Evolutionary conservation across 2,888 invertebrate genomes (phyloP).

Genomic region (Ethmia dodecea): DNA sequence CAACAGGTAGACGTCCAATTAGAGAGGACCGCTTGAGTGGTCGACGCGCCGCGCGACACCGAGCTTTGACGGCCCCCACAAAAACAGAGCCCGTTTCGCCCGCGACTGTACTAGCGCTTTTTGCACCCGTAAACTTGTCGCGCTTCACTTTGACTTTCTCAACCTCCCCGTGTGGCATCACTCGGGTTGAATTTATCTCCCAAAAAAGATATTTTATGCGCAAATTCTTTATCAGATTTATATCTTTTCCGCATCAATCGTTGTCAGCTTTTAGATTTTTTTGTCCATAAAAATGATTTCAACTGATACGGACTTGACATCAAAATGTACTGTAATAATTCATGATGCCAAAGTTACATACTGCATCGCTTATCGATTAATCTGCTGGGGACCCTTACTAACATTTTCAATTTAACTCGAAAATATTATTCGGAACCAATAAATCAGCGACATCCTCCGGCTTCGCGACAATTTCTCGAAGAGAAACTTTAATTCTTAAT

Average conservation of each 20-base stretch:
- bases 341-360: slow-evolving; percentile 28
- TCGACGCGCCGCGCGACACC: slow-evolving; percentile 60
- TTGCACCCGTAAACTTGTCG: slow-evolving; percentile 53
- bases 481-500: slow-evolving; percentile 67
- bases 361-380: slow-evolving; percentile 42
- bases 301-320: slow-evolving; percentile 19
- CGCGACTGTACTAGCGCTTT: slow-evolving; percentile 57
- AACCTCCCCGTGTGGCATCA: slow-evolving; percentile 36
- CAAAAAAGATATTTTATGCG: too few relatives aligned
- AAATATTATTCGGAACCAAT: slow-evolving; percentile 49
- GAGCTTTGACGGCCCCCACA: slow-evolving; percentile 61
- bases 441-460: slow-evolving; percentile 52
- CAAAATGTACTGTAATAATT: slow-evolving; percentile 24
- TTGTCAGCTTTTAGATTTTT: slow-evolving; percentile 1
- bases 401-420: slow-evolving; percentile 55
- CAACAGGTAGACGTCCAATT: slow-evolving; percentile 77
- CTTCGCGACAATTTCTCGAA: slow-evolving; percentile 55
- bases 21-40: slow-evolving; percentile 64
- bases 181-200: too few relatives aligned
- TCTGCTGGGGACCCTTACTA: slow-evolving; percentile 42
- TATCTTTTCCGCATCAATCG: neutral
- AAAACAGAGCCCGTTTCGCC: slow-evolving; percentile 66
- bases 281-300: slow-evolving; percentile 8
- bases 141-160: slow-evolving; percentile 59
- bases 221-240: neutral